Evolutionary conservation across 1,140 invertebrate genomes (phyloP), one percentile per base, ranked within the genome.

Genomic region (Belonocnema kinseyi): DNA sequence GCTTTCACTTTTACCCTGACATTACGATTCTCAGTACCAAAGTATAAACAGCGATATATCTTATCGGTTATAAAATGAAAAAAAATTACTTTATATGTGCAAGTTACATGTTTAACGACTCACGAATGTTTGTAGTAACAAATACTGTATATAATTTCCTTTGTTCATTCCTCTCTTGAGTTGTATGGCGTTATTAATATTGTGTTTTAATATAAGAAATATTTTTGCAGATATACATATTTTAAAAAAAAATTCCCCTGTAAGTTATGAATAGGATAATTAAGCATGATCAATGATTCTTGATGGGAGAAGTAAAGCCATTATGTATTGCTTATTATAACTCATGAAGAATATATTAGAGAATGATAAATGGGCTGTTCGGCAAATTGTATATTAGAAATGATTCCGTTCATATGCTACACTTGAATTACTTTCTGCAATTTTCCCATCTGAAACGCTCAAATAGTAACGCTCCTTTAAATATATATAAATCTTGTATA

Each of bases 281-380:
- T 10, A 46, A 8, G 6, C 40, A 46, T 46, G 4, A 46, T 46
- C 40, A 46, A 10, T 46, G 40, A 46, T 46, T 46, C 10, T 46
- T 46, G 40, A 46, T 0, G 40, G 40, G 10, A 10, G 10, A 46
- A 2, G 40, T 46, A 46, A 46, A 10, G 10, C 40, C 40, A 46
- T 46, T 46, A 46, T 46, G 40, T 46, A 46, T 46, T 46, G 10
- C 1, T 46, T 11, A 46, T 10, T 46, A 46, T 46, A 46, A 10
- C 40, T 46, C 40, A 10, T 11, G 40, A 2, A 46, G 40, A 85
- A 84, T 79, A 79, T 79, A 83, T 80, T 82, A 56, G 83, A 71
- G 73, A 61, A 52, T 83, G 85, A 84, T 83, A 80, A 86, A 86
- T 82, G 78, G 77, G 71, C 58, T 75, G 83, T 80, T 79, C 19